Evolutionary conservation across 2,888 invertebrate species (phyloP).

Genomic region (Torymus texanus): DNA sequence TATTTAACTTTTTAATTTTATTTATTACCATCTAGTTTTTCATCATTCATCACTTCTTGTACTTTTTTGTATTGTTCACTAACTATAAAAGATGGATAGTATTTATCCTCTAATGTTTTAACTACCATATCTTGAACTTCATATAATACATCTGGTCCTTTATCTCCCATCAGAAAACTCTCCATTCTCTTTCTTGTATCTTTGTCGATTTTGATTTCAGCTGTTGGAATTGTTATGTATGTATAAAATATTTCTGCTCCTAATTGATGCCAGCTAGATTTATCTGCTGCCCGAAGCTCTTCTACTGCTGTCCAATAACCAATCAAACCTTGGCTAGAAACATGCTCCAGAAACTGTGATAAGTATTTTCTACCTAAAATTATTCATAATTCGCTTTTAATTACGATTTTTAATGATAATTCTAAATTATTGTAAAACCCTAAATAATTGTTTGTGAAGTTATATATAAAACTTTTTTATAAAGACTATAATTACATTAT

Average conservation of each 20-base stretch:
- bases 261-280: conserved; percentile 88
- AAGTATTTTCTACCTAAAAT: conserved; percentile 84
- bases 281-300: conserved; percentile 85
- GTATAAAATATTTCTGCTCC: conserved; percentile 95
- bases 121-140: conserved; percentile 89
- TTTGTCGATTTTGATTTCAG: conserved; percentile 89
- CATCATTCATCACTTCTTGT: conserved; percentile 81
- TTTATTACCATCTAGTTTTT: conserved; percentile 74
- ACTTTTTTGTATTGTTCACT: conserved; percentile 89
- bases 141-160: conserved; percentile 91
- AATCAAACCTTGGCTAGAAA: conserved; percentile 89
- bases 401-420: background rate
- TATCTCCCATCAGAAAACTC: conserved; percentile 89
- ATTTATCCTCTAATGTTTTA: conserved; percentile 88
- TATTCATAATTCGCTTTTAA: background rate
- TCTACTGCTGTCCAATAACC: conserved; percentile 92
- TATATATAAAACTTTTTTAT: background rate
- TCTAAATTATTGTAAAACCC: background rate
- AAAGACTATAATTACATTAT: background rate
- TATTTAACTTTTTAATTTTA: background rate
- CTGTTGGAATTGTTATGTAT: conserved; percentile 87
- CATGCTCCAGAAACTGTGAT: conserved; percentile 87
- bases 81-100: conserved; percentile 91
- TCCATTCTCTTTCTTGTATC: conserved; percentile 90
- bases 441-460: no score